phyloP scores from a whole-genome alignment of 2,888 invertebrate genomes.

The Platerodrilus igneus region DNA sequence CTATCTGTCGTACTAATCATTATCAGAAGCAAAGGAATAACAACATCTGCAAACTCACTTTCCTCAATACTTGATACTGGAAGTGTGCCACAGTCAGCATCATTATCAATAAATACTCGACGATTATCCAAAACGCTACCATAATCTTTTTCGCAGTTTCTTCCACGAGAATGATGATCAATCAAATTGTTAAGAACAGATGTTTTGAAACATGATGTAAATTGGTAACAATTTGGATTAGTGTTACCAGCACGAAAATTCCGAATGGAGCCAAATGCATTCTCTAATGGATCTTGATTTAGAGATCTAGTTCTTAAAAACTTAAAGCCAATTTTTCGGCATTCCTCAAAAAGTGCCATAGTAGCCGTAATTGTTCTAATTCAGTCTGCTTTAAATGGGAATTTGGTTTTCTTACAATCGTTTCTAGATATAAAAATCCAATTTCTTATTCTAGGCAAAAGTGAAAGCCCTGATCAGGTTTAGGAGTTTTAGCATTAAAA shows the following conservation, averaged over 20 bases:
- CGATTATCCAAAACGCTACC: not conserved
- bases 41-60: too few relatives aligned
- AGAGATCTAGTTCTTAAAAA: slow-evolving; percentile 8
- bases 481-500: slow-evolving; percentile 16
- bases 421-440: slow-evolving; percentile 13
- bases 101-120: too few relatives aligned
- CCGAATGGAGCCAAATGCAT: slow-evolving; percentile 17
- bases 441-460: too few relatives aligned
- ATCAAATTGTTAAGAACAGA: slow-evolving; percentile 15
- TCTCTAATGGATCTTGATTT: slow-evolving; percentile 16
- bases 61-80: too few relatives aligned
- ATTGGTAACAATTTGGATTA: slow-evolving; percentile 19
- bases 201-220: slow-evolving; percentile 17
- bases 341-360: not conserved
- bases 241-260: slow-evolving; percentile 15
- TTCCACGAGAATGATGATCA: too few relatives aligned
- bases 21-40: too few relatives aligned
- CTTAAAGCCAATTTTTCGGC: not conserved
- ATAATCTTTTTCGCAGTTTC: too few relatives aligned
- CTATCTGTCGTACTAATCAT: too few relatives aligned
- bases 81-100: too few relatives aligned
- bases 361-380: slow-evolving; percentile 13
- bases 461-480: slow-evolving; percentile 11
- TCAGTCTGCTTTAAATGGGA: slow-evolving; percentile 20
- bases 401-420: slow-evolving; percentile 9